Conservation (phyloP, 2,797 vertebrate species). For the Ara ararauna region DNA sequence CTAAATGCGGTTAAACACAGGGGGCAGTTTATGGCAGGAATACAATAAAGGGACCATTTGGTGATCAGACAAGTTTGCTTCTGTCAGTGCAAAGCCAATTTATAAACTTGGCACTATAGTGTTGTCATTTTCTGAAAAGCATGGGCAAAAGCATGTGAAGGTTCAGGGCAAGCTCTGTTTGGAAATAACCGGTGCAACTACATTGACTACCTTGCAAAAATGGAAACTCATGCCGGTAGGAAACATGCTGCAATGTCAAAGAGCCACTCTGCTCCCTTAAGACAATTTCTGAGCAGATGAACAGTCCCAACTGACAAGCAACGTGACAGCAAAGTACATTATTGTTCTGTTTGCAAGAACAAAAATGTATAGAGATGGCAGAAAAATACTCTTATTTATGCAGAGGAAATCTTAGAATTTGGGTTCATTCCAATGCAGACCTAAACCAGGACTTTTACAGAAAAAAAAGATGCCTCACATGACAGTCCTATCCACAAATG, state of each 20-base stretch:
- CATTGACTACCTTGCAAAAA: not conserved
- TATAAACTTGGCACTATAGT: not conserved
- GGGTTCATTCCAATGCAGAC: not conserved
- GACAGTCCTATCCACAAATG: not conserved
- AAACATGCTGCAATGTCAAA: not conserved
- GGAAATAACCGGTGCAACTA: not conserved
- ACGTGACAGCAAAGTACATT: not conserved
- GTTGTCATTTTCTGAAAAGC: not conserved
- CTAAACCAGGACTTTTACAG: not conserved
- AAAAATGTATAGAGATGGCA: not conserved
- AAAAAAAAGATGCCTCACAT: not conserved
- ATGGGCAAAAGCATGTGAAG: not conserved
- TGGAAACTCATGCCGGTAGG: not conserved
- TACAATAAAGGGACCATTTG: not conserved
- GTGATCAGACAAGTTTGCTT: not conserved
- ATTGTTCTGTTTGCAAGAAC: not conserved
- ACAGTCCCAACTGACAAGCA: not conserved
- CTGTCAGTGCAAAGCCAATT: not conserved
- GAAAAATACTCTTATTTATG: not conserved
- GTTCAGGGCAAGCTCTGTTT: not conserved
- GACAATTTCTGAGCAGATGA: not conserved
- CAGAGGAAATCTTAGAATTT: not conserved
- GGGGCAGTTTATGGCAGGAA: not conserved
- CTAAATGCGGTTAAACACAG: not conserved
- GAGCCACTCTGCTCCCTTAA: not conserved